Base-by-base conservation (phyloP, 2,113 vertebrate genomes). In the Paramormyrops kingsleyae region DNA sequence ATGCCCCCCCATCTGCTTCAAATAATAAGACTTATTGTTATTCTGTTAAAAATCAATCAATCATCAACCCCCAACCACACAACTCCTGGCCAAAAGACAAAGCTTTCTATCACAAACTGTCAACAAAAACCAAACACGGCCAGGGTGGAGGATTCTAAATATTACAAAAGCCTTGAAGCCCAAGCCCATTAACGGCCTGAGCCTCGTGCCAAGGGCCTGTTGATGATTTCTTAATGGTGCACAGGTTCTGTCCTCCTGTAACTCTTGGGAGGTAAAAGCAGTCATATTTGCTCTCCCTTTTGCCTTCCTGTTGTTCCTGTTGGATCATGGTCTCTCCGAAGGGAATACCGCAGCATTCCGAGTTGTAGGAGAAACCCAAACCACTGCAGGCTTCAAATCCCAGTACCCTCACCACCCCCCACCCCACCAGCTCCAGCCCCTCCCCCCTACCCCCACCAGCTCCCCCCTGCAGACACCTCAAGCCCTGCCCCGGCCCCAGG, bases 321-420 rank as follows among this genome's bases (percentile, higher is more conserved):
- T 90, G 92, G 74, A 88, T 91, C 87, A 89, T 83, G 89, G 89
- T 84, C 47, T 83, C 89, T 83, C 84, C 86, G 49, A 92, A 89
- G 92, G 85, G 70, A 89, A 90, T 91, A 90, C 88, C 86, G 88
- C 90, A 91, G 90, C 85, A 90, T 89, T 90, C 85, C 80, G 83
- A 91, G 88, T 86, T 91, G 66, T 92, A 93, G 92, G 93, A 89
- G 27, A 86, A 88, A 92, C 92, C 91, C 93, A 92, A 90, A 47
- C 89, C 86, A 53, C 80, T 90, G 91, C 89, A 89, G 92, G 83
- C 84, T 91, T 87, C 93, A 83, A 89, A 56, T 35, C 77, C 90
- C 91, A 66, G 35, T 24, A 5, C 91, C 93, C 87, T 92, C 90
- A 92, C 92, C 91, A 88, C 92, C 44, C 44, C 35, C 42, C 47